Evolutionary conservation across 2,797 vertebrate genomes (phyloP).

Genomic region (Dicrostonyx torquatus): DNA sequence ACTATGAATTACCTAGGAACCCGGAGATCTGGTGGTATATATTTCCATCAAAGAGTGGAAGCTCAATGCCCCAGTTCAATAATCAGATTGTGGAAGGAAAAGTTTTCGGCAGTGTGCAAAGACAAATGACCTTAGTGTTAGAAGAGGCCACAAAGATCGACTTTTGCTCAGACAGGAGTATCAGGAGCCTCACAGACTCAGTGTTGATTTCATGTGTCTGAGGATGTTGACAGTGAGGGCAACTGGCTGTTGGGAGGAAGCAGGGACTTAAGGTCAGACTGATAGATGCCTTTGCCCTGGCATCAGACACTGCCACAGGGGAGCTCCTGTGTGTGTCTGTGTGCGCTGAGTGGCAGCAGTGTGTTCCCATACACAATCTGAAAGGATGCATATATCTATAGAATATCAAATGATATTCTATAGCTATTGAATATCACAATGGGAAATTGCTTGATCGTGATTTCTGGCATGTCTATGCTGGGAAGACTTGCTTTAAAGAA

Average conservation of each 20-base stretch:
- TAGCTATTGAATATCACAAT: not conserved
- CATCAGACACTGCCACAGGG: not conserved
- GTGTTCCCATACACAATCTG: not conserved
- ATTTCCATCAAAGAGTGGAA: not conserved
- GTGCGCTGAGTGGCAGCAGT: not conserved
- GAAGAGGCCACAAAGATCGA: not conserved
- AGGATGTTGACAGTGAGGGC: not conserved
- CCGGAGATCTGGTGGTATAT: not conserved
- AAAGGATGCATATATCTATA: not conserved
- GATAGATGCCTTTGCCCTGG: not conserved
- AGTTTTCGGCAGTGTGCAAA: not conserved
- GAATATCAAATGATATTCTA: too few relatives aligned
- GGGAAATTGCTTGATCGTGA: constrained; percentile 28
- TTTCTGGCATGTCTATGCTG: not conserved
- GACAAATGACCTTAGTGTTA: not conserved
- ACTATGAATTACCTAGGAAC: not conserved
- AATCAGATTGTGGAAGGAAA: not conserved
- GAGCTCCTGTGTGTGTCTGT: not conserved
- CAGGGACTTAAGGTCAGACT: not conserved
- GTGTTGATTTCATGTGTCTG: not conserved
- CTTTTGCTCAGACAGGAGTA: not conserved
- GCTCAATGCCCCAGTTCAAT: too few relatives aligned
- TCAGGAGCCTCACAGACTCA: not conserved
- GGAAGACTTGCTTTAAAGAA: constrained; percentile 6
- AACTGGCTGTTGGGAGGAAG: not conserved